A percentile compares a stretch with the other conserved stretches of the same genome.
These are phyloP conservation scores for Tangara arthus DNA, from an alignment of 2,797 vertebrate species.

Conservation along the genomic window DNA sequence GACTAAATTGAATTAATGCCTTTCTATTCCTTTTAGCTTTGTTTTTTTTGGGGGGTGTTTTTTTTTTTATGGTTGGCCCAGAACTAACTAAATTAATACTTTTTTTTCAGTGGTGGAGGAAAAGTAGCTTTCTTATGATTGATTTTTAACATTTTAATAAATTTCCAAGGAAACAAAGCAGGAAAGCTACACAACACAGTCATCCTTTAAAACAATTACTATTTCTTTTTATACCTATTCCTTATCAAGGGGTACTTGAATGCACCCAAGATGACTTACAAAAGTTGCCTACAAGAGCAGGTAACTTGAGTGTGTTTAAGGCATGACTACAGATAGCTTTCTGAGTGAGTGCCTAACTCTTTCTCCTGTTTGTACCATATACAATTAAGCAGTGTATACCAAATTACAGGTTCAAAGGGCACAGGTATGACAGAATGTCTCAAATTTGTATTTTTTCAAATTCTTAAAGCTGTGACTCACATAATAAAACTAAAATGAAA, in stretches of 20 bases:
- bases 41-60: too few species aligned
- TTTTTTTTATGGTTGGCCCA: neutral
- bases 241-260: neutral
- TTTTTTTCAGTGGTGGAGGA: neutral
- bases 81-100: neutral
- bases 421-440: neutral
- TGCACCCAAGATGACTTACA: neutral
- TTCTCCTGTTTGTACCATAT: neutral
- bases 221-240: neutral
- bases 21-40: neutral
- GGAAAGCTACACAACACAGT: neutral
- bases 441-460: neutral
- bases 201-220: neutral
- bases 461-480: neutral
- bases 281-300: neutral
- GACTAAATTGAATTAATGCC: neutral
- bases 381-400: neutral
- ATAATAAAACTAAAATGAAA: neutral
- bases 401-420: neutral
- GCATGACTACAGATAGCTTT: neutral
- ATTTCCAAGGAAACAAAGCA: neutral
- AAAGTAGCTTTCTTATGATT: neutral
- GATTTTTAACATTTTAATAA: neutral
- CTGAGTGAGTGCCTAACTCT: neutral
- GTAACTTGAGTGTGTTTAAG: neutral